Evolutionary conservation across 2,888 invertebrate species (phyloP), one percentile per base, ranked within the genome.

Genomic region (Xestobium rufovillosum): DNA sequence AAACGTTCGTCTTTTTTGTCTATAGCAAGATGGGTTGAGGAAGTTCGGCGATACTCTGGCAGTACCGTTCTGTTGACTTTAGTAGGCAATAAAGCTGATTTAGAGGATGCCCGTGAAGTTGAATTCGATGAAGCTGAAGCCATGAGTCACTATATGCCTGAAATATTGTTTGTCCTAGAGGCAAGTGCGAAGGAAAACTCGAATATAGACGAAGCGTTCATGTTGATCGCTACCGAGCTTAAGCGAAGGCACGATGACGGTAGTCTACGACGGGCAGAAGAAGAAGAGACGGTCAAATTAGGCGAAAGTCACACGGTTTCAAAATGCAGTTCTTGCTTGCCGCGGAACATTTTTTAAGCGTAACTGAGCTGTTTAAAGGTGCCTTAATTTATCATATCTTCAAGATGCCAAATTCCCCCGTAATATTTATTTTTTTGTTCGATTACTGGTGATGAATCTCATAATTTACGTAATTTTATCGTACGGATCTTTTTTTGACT

Each of bases 11-110:
- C 92, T 27, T 96, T 95, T 69, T 73, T 90, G 44, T 91, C 86
- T 51, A 72, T 96, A 36, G 85, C 90, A 61, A 80, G 90, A 61
- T 96, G 96, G 96, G 83, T 96, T 46, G 95, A 95, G 59, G 96
- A 96, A 71, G 89, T 96, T 2, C 74, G 91, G 49, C 78, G 87
- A 57, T 96, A 95, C 60, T 91, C 96, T 34, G 91, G 92, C 12
- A 86, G 87, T 15, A 87, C 88, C 61, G 90, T 94, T 16, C 78
- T 92, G 44, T 78, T 95, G 43, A 80, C 94, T 26, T 69, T 96
- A 48, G 87, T 96, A 44, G 96, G 95, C 4, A 92, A 92, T 57
- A 94, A 94, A 67, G 85, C 87, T 63, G 92, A 92, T 63, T 65
- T 90, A 51, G 82, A 79, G 39, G 78, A 76, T 14, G 76, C 84